A percentile compares a stretch with the other conserved stretches of the same genome.
Conservation (phyloP, 2,113 vertebrate species). For the Malurus alboscapulatus region DNA sequence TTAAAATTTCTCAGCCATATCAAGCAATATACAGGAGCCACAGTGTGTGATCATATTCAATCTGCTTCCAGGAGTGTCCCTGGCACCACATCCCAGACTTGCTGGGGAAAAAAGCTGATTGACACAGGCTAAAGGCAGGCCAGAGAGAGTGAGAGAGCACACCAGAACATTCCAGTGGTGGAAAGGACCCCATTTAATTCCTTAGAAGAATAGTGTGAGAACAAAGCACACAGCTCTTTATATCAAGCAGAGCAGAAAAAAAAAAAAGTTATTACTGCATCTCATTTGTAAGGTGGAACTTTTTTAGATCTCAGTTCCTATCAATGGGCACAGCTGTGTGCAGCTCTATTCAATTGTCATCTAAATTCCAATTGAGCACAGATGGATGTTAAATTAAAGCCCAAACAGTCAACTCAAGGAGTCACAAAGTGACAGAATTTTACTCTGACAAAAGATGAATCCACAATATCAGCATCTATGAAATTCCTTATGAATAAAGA, state of each 20-base stretch:
- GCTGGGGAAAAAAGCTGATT: not conserved
- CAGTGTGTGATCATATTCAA: not conserved
- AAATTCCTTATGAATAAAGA: constrained; percentile 13
- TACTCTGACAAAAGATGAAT: not conserved
- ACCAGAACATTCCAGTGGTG: not conserved
- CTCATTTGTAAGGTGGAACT: constrained; percentile 8
- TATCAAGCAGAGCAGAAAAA: not conserved
- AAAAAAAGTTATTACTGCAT: not conserved
- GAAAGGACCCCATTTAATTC: not conserved
- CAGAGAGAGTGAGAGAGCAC: not conserved
- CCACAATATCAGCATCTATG: not conserved
- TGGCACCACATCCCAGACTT: not conserved
- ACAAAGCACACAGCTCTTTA: not conserved
- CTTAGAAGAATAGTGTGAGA: not conserved
- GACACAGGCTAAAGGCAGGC: not conserved
- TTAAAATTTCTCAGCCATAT: not conserved
- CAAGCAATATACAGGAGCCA: not conserved
- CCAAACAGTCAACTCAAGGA: constrained; percentile 9
- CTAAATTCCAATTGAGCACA: not conserved
- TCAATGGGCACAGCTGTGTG: not conserved
- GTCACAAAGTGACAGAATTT: constrained; percentile 14
- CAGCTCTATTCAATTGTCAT: not conserved
- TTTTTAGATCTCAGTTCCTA: not conserved
- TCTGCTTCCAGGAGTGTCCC: not conserved
- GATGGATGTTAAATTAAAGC: constrained; percentile 15